phyloP scores from a whole-genome alignment of 1,140 invertebrate species.

The Magallana angulata region DNA sequence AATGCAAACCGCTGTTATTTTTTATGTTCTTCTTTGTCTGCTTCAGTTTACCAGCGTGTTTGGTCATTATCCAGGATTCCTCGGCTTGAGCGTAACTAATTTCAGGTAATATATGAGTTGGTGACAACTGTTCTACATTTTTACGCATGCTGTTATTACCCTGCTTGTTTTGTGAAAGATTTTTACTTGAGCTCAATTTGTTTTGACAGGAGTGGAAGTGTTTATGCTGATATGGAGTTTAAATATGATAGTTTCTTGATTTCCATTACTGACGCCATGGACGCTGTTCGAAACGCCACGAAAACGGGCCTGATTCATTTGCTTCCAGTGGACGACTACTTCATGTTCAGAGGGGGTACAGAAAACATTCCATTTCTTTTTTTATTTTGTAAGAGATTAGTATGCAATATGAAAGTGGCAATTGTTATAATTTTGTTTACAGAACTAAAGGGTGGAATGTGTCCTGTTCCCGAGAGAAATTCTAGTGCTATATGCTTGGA shows the following conservation, averaged over 20 bases:
- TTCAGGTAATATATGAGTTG: not conserved
- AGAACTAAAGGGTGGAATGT: not conserved
- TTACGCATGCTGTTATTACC: no score
- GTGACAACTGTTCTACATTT: no score
- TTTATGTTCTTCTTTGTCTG: not conserved
- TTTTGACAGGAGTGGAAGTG: not conserved
- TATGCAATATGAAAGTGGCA: no score
- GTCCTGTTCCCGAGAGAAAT: not conserved
- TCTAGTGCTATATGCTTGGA: not conserved
- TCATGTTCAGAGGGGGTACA: conserved; percentile 1
- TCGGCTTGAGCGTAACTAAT: not conserved
- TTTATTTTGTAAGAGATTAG: no score
- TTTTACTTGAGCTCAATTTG: not conserved
- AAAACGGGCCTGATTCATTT: not conserved
- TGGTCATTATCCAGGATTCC: not conserved
- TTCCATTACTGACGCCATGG: not conserved
- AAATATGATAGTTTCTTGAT: not conserved
- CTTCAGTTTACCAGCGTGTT: not conserved
- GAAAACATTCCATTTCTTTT: not conserved
- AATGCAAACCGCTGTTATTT: no score
- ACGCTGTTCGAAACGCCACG: not conserved
- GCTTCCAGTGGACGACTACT: not conserved
- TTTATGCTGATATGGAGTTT: not conserved
- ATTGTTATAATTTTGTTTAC: not conserved
- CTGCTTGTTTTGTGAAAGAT: no score